These are phyloP conservation scores for Achlya flavicornis DNA, from an alignment of 2,888 invertebrate genomes.

Conservation along the genomic window DNA sequence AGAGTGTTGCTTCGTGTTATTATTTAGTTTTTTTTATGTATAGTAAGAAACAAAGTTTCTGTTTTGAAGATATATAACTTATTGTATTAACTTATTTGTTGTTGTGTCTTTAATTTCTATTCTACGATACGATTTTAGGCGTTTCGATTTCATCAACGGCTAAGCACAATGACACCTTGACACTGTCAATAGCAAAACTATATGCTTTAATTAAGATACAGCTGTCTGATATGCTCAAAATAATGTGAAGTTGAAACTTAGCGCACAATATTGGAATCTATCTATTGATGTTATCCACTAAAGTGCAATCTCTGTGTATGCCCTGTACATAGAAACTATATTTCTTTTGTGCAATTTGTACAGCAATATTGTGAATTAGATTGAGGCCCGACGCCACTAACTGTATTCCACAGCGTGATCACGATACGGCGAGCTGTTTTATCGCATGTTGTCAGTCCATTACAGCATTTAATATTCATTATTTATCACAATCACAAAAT, in stretches of 20 bases:
- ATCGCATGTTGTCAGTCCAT: background rate
- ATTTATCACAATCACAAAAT: conserved; percentile 11
- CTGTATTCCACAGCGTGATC: conserved; percentile 28
- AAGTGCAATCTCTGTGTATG: conserved; percentile 75
- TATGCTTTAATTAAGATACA: conserved; percentile 76
- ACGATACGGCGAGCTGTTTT: conserved; percentile 19
- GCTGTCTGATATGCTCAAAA: conserved; percentile 82
- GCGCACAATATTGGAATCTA: conserved; percentile 81
- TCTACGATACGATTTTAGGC: conserved; percentile 56
- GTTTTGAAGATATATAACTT: conserved; percentile 77
- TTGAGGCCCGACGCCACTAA: conserved; percentile 46
- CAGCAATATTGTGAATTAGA: conserved; percentile 63
- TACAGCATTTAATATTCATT: background rate
- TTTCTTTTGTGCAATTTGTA: conserved; percentile 73
- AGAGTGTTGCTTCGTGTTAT: conserved; percentile 83
- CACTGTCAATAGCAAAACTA: conserved; percentile 83
- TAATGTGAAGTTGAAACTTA: conserved; percentile 80
- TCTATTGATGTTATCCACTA: conserved; percentile 77
- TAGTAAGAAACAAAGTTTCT: conserved; percentile 80
- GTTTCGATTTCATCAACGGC: conserved; percentile 51
- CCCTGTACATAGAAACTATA: conserved; percentile 70
- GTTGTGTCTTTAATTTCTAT: conserved; percentile 74
- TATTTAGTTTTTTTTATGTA: conserved; percentile 77
- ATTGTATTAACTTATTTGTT: conserved; percentile 77
- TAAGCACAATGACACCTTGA: conserved; percentile 58